phyloP scores from a whole-genome alignment of 1,140 invertebrate genomes.

The Heliconius nattereri region DNA sequence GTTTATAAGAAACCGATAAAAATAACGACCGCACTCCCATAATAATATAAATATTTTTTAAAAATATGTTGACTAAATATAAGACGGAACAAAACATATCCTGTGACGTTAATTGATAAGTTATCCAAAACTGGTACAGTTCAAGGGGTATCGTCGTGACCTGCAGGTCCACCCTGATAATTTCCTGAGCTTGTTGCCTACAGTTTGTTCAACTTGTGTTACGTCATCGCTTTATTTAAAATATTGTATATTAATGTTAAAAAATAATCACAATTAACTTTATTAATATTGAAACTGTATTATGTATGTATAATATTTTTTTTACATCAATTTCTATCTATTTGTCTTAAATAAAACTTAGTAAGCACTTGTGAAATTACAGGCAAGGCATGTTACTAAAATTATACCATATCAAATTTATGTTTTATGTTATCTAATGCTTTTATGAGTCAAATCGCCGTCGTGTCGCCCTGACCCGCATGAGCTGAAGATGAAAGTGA shows the following conservation, averaged over 20 bases:
- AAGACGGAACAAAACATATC: conserved; percentile 8
- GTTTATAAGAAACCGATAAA: not conserved
- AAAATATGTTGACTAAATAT: not conserved
- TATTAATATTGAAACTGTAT: not conserved
- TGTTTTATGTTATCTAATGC: no score
- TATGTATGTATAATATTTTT: not conserved
- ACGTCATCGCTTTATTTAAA: conserved; percentile 62
- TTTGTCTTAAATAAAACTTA: no score
- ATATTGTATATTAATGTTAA: not conserved
- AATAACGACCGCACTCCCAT: not conserved
- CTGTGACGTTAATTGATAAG: conserved; percentile 75
- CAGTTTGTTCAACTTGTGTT: conserved; percentile 76
- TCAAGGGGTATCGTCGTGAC: conserved; percentile 69
- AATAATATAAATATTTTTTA: not conserved
- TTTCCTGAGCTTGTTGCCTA: conserved; percentile 52
- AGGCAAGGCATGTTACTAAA: no score
- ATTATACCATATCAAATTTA: no score
- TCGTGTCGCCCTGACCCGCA: no score
- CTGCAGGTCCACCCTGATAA: conserved; percentile 49
- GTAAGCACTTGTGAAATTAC: no score
- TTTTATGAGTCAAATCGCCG: no score
- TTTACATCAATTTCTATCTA: no score
- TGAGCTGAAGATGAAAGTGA: no score
- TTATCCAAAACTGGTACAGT: conserved; percentile 73
- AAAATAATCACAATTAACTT: not conserved